These are phyloP conservation scores for Vulpes lagopus DNA, from an alignment of 2,113 vertebrate species.

Conservation along the genomic window DNA sequence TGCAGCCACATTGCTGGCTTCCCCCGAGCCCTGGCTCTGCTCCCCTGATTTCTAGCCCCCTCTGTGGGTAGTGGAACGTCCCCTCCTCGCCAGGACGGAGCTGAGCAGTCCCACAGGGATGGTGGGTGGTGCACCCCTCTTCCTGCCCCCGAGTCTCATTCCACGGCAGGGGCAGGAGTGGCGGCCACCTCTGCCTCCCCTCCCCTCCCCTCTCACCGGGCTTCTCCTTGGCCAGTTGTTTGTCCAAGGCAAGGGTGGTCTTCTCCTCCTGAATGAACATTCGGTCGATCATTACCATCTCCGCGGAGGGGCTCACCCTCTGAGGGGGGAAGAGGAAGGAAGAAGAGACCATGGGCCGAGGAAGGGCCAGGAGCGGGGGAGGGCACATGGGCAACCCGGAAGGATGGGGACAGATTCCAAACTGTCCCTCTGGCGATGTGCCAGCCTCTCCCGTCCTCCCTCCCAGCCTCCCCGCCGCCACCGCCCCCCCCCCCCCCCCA, in stretches of 20 bases:
- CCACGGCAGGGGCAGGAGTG: fast-evolving
- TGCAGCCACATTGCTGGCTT: not conserved
- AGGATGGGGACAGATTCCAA: too few species aligned
- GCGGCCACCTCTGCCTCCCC: too few species aligned
- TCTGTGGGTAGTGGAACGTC: not conserved
- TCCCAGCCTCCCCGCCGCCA: not conserved
- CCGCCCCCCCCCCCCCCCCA: not conserved
- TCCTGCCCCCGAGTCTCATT: fast-evolving
- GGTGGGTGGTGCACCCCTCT: not conserved
- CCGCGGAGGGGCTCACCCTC: conserved; percentile 95
- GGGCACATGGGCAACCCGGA: fast-evolving
- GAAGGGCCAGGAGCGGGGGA: not conserved
- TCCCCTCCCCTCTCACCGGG: conserved; percentile 87
- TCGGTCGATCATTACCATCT: conserved; percentile 98
- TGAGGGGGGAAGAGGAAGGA: conserved; percentile 67
- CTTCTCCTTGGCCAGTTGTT: conserved; percentile 94
- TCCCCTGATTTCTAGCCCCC: not conserved
- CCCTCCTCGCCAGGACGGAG: not conserved
- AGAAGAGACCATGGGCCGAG: not conserved
- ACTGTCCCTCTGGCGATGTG: not conserved
- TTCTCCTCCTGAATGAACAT: conserved; percentile 99
- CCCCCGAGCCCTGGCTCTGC: not conserved
- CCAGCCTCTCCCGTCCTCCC: not conserved
- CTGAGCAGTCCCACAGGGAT: not conserved
- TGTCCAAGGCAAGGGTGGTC: conserved; percentile 92